These are phyloP conservation scores for Andrena chrysosceles DNA, from an alignment of 2,888 invertebrate species.

Conservation along the genomic window DNA sequence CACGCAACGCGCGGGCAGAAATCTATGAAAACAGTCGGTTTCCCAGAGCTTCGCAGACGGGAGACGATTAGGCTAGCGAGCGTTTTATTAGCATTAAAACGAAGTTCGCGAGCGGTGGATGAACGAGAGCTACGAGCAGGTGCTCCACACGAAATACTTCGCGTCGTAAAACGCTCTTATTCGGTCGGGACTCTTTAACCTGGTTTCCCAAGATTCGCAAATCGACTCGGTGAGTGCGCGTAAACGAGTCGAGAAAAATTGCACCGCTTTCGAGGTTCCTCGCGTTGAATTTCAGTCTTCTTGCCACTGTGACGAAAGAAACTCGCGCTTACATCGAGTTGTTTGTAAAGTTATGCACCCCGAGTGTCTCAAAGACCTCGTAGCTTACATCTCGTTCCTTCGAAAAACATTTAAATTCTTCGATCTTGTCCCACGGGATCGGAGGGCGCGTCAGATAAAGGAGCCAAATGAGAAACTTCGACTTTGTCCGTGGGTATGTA, in stretches of 20 bases:
- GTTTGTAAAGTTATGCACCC: constrained; percentile 11
- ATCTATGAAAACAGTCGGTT: background rate
- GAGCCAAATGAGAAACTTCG: constrained; percentile 23
- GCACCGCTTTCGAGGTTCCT: constrained; percentile 26
- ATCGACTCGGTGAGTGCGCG: constrained; percentile 12
- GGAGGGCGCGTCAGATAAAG: constrained; percentile 15
- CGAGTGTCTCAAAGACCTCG: constrained; percentile 32
- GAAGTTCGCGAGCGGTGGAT: constrained; percentile 46
- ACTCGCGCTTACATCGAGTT: background rate
- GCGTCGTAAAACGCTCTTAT: constrained; percentile 39
- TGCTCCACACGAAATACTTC: constrained; percentile 25
- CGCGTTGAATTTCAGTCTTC: constrained; percentile 43
- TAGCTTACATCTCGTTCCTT: background rate
- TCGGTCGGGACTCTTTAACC: constrained; percentile 17
- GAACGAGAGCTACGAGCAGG: constrained; percentile 50
- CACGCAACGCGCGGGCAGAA: background rate
- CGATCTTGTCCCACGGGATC: constrained; percentile 7
- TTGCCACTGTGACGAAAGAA: constrained; percentile 17
- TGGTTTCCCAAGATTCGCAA: constrained; percentile 8
- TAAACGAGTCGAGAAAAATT: constrained; percentile 39
- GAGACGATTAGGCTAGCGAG: constrained; percentile 22
- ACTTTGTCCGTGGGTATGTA: constrained; percentile 3
- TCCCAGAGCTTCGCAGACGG: background rate
- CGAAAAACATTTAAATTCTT: constrained; percentile 47
- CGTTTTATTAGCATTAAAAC: constrained; percentile 40